phyloP scores from a whole-genome alignment of 2,888 invertebrate species.

The Apodemia mormo region DNA sequence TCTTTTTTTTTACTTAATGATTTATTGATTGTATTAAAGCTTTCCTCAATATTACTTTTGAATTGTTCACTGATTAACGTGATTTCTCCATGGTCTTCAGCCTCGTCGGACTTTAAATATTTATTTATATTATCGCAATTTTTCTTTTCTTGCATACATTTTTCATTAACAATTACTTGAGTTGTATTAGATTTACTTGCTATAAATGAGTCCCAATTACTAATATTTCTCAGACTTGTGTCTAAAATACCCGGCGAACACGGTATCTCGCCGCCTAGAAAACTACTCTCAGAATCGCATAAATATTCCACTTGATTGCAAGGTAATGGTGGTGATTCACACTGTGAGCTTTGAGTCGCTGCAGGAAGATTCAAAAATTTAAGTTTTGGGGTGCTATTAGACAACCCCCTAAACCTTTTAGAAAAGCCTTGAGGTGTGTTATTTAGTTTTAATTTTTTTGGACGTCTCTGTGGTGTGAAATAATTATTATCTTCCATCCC shows the following conservation, averaged over 20 bases:
- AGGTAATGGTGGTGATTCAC: constrained; percentile 67
- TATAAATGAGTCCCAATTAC: constrained; percentile 55
- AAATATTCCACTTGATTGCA: constrained; percentile 73
- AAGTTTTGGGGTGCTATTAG: constrained; percentile 46
- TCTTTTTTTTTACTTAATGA: constrained; percentile 70
- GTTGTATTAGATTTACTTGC: constrained; percentile 40
- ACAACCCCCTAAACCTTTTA: background rate
- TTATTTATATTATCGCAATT: background rate
- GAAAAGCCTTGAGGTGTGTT: background rate
- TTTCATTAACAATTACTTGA: background rate
- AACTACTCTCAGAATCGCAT: constrained; percentile 55
- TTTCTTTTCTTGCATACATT: background rate
- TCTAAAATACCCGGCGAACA: constrained; percentile 54
- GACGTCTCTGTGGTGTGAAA: constrained; percentile 66
- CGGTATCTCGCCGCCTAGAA: constrained; percentile 48
- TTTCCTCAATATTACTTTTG: constrained; percentile 57
- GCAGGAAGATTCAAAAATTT: constrained; percentile 35
- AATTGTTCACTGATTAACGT: constrained; percentile 39
- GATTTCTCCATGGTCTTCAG: background rate
- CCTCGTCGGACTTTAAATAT: background rate
- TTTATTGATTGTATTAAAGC: constrained; percentile 77
- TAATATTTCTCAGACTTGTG: constrained; percentile 43
- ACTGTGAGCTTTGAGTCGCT: constrained; percentile 33
- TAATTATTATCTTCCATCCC: constrained; percentile 24
- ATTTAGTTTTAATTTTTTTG: constrained; percentile 1